A percentile compares a stretch with the other conserved stretches of the same genome.
phyloP scores from a whole-genome alignment of 2,113 vertebrate genomes.

The Sigmodon hispidus region DNA sequence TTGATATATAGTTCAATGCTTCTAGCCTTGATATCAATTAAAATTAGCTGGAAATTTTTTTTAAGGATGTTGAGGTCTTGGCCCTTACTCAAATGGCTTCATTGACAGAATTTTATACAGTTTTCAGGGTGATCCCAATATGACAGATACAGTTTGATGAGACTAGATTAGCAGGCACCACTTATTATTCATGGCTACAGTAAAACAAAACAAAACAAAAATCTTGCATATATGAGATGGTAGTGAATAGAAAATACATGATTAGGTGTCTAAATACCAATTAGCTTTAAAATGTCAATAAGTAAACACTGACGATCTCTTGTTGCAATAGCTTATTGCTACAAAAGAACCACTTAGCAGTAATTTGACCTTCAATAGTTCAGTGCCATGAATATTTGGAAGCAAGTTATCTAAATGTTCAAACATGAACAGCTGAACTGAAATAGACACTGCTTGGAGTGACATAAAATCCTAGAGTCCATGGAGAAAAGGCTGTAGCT shows the following conservation, averaged over 20 bases:
- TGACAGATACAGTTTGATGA: background rate
- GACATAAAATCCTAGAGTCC: slow-evolving; percentile 79
- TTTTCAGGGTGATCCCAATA: background rate
- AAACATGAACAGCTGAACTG: slow-evolving; percentile 84
- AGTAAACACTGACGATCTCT: background rate
- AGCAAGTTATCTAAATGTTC: slow-evolving; percentile 80
- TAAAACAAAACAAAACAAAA: too few relatives aligned
- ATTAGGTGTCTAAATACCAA: background rate
- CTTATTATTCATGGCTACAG: background rate
- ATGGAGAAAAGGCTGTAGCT: slow-evolving; percentile 71
- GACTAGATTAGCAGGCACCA: background rate
- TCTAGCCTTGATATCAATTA: background rate
- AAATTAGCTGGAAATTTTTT: background rate
- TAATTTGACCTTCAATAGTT: slow-evolving; percentile 81
- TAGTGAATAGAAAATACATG: background rate
- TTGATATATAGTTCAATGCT: background rate
- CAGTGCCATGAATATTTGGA: slow-evolving; percentile 74
- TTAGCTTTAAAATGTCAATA: background rate
- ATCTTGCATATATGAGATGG: background rate
- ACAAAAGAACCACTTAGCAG: slow-evolving; percentile 68
- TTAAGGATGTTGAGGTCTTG: background rate
- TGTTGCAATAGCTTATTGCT: background rate
- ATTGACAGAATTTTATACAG: background rate
- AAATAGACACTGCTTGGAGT: slow-evolving; percentile 81
- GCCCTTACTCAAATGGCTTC: background rate